phyloP scores from a whole-genome alignment of 92 coral and sea anemone species.

The Palythoa heliodiscus region DNA sequence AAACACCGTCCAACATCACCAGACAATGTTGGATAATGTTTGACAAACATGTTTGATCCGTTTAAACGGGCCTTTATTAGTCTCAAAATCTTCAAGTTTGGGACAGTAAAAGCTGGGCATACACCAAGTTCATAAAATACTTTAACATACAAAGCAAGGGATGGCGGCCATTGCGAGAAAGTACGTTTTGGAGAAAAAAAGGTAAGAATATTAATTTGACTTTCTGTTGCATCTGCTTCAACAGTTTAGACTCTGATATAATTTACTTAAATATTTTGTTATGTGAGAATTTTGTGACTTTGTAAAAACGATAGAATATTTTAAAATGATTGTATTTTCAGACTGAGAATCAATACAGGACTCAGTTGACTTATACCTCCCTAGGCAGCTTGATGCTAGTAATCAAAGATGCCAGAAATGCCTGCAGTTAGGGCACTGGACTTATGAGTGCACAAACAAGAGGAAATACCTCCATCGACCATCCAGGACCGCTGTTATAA shows the following conservation, averaged over 20 bases:
- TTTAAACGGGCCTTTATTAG: too few species aligned
- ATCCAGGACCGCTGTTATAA: constrained; percentile 89
- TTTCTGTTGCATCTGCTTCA: not conserved
- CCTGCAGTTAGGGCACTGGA: constrained; percentile 98
- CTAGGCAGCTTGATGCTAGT: constrained; percentile 79
- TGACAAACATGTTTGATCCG: too few species aligned
- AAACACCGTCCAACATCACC: too few species aligned
- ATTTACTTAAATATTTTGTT: not conserved
- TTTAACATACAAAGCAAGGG: constrained; percentile 24
- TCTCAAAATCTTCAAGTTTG: too few species aligned
- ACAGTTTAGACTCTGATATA: not conserved
- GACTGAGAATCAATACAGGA: not conserved
- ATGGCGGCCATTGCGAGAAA: constrained; percentile 96
- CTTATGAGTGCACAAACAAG: constrained; percentile 93
- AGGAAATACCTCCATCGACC: constrained; percentile 94
- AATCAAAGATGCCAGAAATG: constrained; percentile 96
- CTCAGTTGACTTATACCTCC: not conserved
- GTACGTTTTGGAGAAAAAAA: constrained; percentile 86
- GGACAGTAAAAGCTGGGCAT: not conserved
- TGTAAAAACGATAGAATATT: not conserved
- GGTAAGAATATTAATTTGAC: constrained; percentile 47
- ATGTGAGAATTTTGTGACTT: not conserved
- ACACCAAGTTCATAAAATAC: constrained; percentile 2
- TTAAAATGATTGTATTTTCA: not conserved
- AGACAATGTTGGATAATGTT: too few species aligned